These are phyloP conservation scores for Bagarius yarrelli DNA, from an alignment of 2,113 vertebrate species.

Conservation along the genomic window DNA sequence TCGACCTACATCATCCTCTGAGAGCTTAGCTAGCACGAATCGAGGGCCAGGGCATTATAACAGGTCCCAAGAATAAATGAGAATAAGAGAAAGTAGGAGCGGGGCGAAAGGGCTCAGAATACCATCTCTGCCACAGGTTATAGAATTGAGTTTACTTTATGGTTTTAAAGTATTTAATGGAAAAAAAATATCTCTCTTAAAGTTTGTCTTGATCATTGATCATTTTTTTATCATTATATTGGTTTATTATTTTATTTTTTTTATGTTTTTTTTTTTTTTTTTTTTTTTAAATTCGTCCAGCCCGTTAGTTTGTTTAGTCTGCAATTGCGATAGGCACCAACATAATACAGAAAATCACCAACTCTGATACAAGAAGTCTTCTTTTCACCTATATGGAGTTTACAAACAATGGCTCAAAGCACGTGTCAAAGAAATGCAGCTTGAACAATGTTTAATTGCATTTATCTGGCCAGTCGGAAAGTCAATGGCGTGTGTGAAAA, in stretches of 20 bases:
- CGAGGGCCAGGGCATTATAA: neutral
- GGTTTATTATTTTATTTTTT: neutral
- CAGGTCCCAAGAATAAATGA: neutral
- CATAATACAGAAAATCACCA: neutral
- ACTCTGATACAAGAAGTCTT: neutral
- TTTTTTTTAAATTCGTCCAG: neutral
- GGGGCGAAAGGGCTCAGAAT: neutral
- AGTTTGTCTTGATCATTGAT: too few relatives aligned
- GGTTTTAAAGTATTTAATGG: too few relatives aligned
- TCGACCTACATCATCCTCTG: conserved; percentile 13
- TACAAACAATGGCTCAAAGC: neutral
- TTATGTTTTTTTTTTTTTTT: neutral
- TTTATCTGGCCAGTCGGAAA: neutral
- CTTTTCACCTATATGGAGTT: neutral
- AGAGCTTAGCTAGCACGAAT: conserved; percentile 25
- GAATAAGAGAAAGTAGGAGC: neutral
- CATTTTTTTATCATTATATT: too few relatives aligned
- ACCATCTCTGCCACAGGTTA: neutral
- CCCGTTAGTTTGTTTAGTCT: conserved; percentile 8
- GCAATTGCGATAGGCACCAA: too few relatives aligned
- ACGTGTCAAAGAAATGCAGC: neutral
- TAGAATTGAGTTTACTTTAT: neutral
- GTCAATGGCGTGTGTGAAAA: neutral
- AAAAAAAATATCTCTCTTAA: too few relatives aligned
- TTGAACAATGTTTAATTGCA: neutral